Evolutionary conservation across 2,888 invertebrate genomes (phyloP).

Genomic region (Euproctis similis): DNA sequence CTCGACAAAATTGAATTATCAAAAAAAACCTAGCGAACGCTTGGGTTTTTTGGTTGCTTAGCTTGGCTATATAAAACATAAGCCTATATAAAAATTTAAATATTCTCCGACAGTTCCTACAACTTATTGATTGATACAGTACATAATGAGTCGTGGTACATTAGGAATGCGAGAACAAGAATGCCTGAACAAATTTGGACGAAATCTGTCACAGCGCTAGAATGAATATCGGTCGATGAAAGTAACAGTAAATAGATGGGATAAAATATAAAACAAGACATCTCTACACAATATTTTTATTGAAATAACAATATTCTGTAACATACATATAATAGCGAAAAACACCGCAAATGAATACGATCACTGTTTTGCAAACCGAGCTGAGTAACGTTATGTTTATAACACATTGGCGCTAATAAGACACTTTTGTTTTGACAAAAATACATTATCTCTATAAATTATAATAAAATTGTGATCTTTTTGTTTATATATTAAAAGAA

Average conservation of each 20-base stretch:
- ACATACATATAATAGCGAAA: constrained; percentile 54
- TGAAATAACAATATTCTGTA: constrained; percentile 67
- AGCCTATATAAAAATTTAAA: too few species aligned
- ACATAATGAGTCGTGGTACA: too few species aligned
- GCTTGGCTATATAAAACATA: too few species aligned
- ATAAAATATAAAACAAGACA: constrained; percentile 11
- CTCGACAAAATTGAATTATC: too few species aligned
- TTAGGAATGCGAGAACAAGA: too few species aligned
- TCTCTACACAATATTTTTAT: constrained; percentile 52
- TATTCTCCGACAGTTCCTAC: too few species aligned
- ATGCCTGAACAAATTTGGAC: too few species aligned
- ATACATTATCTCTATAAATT: constrained; percentile 7
- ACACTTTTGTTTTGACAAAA: constrained; percentile 23
- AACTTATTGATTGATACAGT: too few species aligned
- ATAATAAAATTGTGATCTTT: constrained; percentile 25
- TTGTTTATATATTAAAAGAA: constrained; percentile 15
- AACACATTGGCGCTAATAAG: constrained; percentile 20
- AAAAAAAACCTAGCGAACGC: too few species aligned
- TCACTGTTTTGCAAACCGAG: constrained; percentile 31
- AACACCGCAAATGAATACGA: constrained; percentile 38
- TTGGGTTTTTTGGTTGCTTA: too few species aligned
- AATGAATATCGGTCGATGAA: too few species aligned
- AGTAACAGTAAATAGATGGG: background rate
- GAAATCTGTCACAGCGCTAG: too few species aligned
- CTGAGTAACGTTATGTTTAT: constrained; percentile 20